Evolutionary conservation across 2,797 vertebrate genomes (phyloP), one percentile per base, ranked within the genome.

Genomic region (Acanthopagrus latus): DNA sequence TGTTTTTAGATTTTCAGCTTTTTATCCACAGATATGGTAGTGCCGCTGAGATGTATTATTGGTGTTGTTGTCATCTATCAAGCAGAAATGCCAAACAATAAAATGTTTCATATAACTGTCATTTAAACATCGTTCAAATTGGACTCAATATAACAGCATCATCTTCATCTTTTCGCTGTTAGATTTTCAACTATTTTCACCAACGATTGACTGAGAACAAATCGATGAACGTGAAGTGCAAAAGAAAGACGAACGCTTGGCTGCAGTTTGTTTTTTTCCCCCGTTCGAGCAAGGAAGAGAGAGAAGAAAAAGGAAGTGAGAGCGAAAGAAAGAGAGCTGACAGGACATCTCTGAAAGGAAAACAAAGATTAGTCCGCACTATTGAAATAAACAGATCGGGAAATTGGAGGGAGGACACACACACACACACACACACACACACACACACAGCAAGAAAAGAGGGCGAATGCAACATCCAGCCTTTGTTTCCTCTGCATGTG

Each of bases 401-500:
- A 83, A 85, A 89, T 71, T 76, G 64, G 64, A 79, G 63, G 78
- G 77, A 82, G 73, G 80, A 74, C 29, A 33, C 29, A 33, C 29
- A 33, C 29, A 89, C 66, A 21, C 63, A n/a, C 44, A 16, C 41
- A 43, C 41, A 43, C 41, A 43, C 74, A 43, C 74, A n/a, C n/a
- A 74, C 74, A 25, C 25, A 72, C 52, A 48, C 46, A 55, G 57
- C 1, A 64, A 70, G 59, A 46, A 33, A 48, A 43, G 56, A 84
- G 48, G 76, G 73, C 33, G 50, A 81, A 66, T 33, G 66, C n/a
- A 76, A 64, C 81, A 87, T 78, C 66, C 64, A 67, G 81, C 43
- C 86, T 90, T 91, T 92, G 88, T 91, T 33, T 87, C 63, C 64
- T 68, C 76, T 73, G 78, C 71, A 76, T 73, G 86, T 87, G 84